Evolutionary conservation across 2,113 vertebrate species (phyloP).

Genomic region (Ariopsis seemanni): DNA sequence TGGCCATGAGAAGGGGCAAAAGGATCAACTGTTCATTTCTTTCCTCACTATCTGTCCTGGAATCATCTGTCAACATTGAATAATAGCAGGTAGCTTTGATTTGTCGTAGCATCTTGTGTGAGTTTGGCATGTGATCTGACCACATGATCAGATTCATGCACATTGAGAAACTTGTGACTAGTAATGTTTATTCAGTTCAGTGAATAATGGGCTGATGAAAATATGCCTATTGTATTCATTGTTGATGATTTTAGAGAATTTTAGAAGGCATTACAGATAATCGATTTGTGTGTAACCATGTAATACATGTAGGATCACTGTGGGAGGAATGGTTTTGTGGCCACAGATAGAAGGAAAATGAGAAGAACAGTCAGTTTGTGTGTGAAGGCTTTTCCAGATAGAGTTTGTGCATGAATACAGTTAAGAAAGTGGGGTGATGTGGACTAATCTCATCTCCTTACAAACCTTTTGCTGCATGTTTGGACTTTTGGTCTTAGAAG

Average conservation of each 20-base stretch:
- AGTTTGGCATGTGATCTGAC: slow-evolving; percentile 25
- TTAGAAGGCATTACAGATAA: not conserved
- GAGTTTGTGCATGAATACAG: slow-evolving; percentile 27
- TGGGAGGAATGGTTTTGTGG: not conserved
- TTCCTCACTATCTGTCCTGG: not conserved
- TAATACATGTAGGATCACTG: not conserved
- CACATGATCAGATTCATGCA: slow-evolving; percentile 28
- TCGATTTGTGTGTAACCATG: not conserved
- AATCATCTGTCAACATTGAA: not conserved
- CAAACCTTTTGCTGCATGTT: slow-evolving; percentile 74
- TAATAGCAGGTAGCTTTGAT: slow-evolving; percentile 8
- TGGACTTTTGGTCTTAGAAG: slow-evolving; percentile 69
- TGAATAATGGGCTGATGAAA: slow-evolving; percentile 23
- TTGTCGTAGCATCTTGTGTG: not conserved
- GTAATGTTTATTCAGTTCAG: slow-evolving; percentile 32
- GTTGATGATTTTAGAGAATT: not conserved
- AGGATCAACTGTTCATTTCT: not conserved
- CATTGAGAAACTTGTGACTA: slow-evolving; percentile 25
- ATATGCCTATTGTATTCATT: slow-evolving; percentile 9
- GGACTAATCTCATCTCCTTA: not conserved
- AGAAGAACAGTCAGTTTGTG: slow-evolving; percentile 51
- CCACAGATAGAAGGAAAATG: slow-evolving; percentile 49
- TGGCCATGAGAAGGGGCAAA: not conserved
- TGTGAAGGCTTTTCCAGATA: slow-evolving; percentile 8
- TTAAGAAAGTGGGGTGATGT: slow-evolving; percentile 39